These are phyloP conservation scores for Uria aalge DNA, from an alignment of 2,113 vertebrate species.

Conservation along the genomic window DNA sequence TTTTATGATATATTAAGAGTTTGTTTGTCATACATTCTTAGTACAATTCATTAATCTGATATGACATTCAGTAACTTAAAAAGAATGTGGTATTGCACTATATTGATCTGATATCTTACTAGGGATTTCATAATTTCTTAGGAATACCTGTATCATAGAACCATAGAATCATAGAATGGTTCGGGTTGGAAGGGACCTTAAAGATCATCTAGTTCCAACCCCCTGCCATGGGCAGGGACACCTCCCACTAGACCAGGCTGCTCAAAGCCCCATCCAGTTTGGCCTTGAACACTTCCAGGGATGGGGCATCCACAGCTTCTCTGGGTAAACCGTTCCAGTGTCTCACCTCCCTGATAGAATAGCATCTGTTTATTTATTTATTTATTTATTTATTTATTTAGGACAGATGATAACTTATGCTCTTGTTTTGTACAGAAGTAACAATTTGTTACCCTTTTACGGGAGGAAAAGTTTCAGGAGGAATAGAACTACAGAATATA, in stretches of 20 bases:
- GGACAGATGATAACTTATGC: neutral
- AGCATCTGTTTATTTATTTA: neutral
- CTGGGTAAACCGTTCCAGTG: neutral
- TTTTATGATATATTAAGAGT: constrained; percentile 47
- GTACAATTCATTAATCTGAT: constrained; percentile 28
- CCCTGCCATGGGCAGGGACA: neutral
- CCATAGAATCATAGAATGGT: neutral
- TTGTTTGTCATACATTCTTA: constrained; percentile 51
- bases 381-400: neutral
- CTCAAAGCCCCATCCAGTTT: neutral
- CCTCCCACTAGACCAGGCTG: neutral
- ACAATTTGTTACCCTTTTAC: neutral
- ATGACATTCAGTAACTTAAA: constrained; percentile 24
- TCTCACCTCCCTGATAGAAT: neutral
- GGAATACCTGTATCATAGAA: neutral
- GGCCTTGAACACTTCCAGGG: neutral
- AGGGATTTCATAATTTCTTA: constrained; percentile 5
- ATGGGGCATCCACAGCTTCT: neutral
- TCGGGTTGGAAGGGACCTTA: neutral
- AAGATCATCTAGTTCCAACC: neutral
- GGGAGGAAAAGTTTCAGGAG: rapidly evolving
- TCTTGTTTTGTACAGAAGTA: neutral
- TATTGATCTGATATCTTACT: neutral
- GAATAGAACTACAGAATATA: neutral
- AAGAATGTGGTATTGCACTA: neutral